Percentiles rank a stretch among this genome's conserved stretches.
These are phyloP conservation scores for Acanthochromis polyacanthus DNA, from an alignment of 2,113 vertebrate genomes.

Conservation along the genomic window DNA sequence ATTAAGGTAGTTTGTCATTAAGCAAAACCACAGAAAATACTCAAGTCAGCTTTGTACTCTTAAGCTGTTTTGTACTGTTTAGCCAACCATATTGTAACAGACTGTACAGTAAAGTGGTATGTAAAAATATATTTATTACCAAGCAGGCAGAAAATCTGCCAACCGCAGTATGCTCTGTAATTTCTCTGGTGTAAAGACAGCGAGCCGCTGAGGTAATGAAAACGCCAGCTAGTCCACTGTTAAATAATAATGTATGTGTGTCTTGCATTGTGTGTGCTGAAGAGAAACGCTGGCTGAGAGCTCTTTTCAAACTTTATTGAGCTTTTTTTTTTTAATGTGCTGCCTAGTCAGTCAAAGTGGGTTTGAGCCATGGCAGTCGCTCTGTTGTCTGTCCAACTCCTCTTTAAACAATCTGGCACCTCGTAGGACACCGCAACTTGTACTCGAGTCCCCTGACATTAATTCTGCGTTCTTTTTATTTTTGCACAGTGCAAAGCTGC, in stretches of 20 bases:
- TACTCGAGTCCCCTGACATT: neutral
- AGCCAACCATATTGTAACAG: neutral
- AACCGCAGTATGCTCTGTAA: constrained; percentile 13
- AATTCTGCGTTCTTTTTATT: neutral
- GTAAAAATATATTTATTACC: constrained; percentile 3
- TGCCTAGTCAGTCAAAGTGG: constrained; percentile 7
- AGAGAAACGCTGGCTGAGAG: constrained; percentile 18
- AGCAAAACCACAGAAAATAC: neutral
- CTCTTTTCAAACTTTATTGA: constrained; percentile 34
- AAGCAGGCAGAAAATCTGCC: constrained; percentile 10
- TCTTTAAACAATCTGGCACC: neutral
- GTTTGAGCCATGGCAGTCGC: neutral
- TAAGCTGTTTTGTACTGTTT: constrained; percentile 9
- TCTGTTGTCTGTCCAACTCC: constrained; percentile 4
- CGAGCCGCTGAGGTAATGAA: constrained; percentile 37
- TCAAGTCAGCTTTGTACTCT: neutral
- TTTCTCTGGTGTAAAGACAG: constrained; percentile 14
- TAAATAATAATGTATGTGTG: constrained; percentile 36
- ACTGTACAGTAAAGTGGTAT: constrained; percentile 1
- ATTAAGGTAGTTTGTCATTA: neutral
- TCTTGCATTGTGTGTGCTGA: neutral
- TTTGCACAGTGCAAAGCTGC: neutral
- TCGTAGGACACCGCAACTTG: neutral
- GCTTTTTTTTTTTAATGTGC: neutral
- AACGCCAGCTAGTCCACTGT: constrained; percentile 38